These are phyloP conservation scores for Hetaerina titia DNA, from an alignment of 2,888 invertebrate species.

Conservation along the genomic window DNA sequence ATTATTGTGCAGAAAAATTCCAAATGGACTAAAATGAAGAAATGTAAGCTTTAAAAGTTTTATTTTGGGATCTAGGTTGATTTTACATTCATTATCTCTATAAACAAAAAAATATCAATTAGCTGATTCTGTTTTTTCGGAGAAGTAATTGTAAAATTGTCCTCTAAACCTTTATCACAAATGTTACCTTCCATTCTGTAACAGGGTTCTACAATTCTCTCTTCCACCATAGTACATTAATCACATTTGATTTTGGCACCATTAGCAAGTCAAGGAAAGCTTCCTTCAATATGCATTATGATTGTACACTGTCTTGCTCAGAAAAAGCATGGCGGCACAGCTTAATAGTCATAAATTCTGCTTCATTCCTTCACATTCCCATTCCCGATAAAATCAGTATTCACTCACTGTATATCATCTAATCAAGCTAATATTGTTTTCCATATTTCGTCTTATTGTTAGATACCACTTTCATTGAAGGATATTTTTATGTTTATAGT, in stretches of 20 bases:
- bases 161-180: not conserved
- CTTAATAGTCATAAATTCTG: slow-evolving; percentile 48
- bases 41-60: not conserved
- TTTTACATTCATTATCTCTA: not conserved
- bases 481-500: slow-evolving; percentile 39
- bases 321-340: slow-evolving; percentile 61
- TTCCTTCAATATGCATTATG: slow-evolving; percentile 59
- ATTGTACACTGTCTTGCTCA: slow-evolving; percentile 48
- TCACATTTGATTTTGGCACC: slow-evolving; percentile 35
- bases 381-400: not conserved
- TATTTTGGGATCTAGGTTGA: not conserved
- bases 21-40: not conserved
- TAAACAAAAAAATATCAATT: not conserved
- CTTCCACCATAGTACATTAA: slow-evolving; percentile 14
- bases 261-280: slow-evolving; percentile 48
- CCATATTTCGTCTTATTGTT: not conserved
- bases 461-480: slow-evolving; percentile 18
- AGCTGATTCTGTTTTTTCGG: not conserved
- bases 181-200: not conserved
- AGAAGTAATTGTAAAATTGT: not conserved
- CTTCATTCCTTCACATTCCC: slow-evolving; percentile 23
- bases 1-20: not conserved
- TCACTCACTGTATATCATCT: slow-evolving; percentile 37
- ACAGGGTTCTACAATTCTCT: slow-evolving; percentile 33
- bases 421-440: slow-evolving; percentile 6